A percentile compares a stretch with the other conserved stretches of the same genome.
These are phyloP conservation scores for Stigmatopora argus DNA, from an alignment of 2,113 vertebrate genomes.

Conservation along the genomic window DNA sequence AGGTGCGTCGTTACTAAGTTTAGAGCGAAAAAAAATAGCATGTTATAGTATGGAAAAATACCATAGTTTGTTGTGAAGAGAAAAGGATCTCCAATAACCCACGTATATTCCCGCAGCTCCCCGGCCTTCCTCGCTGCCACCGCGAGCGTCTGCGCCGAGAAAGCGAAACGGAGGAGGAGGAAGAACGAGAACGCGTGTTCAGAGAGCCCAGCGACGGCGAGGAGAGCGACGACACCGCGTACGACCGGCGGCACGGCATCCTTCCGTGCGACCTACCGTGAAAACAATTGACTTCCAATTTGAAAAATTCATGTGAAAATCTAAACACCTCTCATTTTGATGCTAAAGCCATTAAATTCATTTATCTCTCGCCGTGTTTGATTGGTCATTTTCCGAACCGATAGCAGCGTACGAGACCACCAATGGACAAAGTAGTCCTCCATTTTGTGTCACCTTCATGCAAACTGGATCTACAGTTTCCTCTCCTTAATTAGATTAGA, in stretches of 20 bases:
- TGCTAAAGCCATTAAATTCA: neutral
- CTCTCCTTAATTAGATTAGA: neutral
- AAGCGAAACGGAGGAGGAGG: constrained; percentile 69
- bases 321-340: neutral
- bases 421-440: neutral
- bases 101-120: constrained; percentile 40
- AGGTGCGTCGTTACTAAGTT: no score
- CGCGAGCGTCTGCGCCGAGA: constrained; percentile 53
- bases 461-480: neutral
- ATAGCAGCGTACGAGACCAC: neutral
- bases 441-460: neutral
- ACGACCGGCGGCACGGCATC: constrained; percentile 65
- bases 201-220: constrained; percentile 66
- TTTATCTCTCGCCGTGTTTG: constrained; percentile 17
- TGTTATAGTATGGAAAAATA: neutral
- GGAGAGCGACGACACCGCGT: constrained; percentile 74
- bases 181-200: constrained; percentile 61
- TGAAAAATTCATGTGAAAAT: neutral
- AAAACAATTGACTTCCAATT: constrained; percentile 11
- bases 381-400: constrained; percentile 12
- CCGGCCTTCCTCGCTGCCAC: constrained; percentile 50
- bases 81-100: neutral
- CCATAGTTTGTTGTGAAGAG: no score
- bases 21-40: neutral
- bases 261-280: constrained; percentile 63